Evolutionary conservation across 1,140 invertebrate species (phyloP).

Genomic region (Tetragonula clypearis): DNA sequence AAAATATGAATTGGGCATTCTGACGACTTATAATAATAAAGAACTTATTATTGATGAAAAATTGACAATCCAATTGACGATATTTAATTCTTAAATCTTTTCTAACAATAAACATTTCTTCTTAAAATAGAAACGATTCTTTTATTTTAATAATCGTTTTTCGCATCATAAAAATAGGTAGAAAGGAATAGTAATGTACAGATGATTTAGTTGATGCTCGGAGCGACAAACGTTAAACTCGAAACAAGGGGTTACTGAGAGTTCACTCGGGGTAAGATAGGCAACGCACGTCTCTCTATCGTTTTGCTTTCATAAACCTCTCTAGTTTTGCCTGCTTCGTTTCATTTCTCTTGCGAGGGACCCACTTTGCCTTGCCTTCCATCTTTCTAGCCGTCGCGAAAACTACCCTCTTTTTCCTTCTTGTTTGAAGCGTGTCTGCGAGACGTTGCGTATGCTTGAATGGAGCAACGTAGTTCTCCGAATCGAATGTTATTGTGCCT

Average conservation of each 20-base stretch:
- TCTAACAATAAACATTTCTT: not conserved
- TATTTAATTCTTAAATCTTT: too few relatives aligned
- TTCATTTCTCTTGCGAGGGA: constrained; percentile 40
- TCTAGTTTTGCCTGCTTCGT: constrained; percentile 40
- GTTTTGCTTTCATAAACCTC: constrained; percentile 74
- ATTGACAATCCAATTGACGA: too few relatives aligned
- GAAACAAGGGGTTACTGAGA: constrained; percentile 55
- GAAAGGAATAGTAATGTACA: not conserved
- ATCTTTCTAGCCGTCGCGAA: constrained; percentile 30
- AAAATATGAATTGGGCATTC: not conserved
- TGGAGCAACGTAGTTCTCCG: not conserved
- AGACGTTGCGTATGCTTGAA: not conserved
- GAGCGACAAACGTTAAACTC: constrained; percentile 35
- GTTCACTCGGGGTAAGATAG: constrained; percentile 61
- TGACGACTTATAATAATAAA: too few relatives aligned
- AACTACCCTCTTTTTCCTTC: constrained; percentile 19
- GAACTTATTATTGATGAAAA: too few relatives aligned
- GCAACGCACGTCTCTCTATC: constrained; percentile 71
- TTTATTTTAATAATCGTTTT: not conserved
- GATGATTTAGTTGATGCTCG: not conserved
- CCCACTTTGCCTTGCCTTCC: constrained; percentile 34
- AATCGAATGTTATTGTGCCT: not conserved
- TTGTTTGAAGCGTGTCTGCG: constrained; percentile 28
- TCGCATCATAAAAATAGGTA: not conserved
- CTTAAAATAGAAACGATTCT: not conserved